Conservation (phyloP, 2,797 vertebrate genomes). For the Garrulus glandarius region DNA sequence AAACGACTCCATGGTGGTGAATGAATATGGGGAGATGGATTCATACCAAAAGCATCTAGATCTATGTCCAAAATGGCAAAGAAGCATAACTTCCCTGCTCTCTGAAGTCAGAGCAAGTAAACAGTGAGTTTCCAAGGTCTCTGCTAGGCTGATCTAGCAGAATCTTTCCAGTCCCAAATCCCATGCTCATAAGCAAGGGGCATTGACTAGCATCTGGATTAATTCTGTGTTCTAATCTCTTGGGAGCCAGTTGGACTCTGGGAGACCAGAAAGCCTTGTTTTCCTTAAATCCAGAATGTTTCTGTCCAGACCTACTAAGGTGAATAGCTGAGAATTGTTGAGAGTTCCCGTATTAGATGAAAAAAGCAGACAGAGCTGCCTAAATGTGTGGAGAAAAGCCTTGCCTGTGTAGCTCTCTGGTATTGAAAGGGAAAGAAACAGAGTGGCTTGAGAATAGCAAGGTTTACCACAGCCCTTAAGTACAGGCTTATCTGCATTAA, state of each 20-base stretch:
- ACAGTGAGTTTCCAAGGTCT: not conserved
- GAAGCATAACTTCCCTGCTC: not conserved
- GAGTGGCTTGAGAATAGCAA: not conserved
- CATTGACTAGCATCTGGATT: not conserved
- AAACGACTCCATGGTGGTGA: not conserved
- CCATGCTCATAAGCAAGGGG: not conserved
- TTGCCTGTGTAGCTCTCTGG: not conserved
- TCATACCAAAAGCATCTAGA: not conserved
- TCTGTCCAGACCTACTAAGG: not conserved
- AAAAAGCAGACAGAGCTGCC: not conserved
- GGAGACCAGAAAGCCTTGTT: not conserved
- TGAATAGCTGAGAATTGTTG: not conserved
- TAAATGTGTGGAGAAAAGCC: not conserved
- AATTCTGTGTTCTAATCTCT: not conserved
- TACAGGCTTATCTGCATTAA: not conserved
- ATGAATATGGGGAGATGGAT: not conserved
- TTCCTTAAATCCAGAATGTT: not conserved
- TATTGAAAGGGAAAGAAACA: not conserved
- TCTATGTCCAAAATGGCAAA: not conserved
- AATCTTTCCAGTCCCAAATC: not conserved
- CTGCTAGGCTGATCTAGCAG: not conserved
- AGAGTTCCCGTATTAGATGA: not conserved
- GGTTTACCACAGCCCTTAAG: not conserved
- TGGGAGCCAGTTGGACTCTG: not conserved
- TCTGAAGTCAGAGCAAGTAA: not conserved